Percentiles rank a stretch among this genome's conserved stretches.
These are phyloP conservation scores for Endotricha flammealis DNA, from an alignment of 2,888 invertebrate species.

Conservation along the genomic window DNA sequence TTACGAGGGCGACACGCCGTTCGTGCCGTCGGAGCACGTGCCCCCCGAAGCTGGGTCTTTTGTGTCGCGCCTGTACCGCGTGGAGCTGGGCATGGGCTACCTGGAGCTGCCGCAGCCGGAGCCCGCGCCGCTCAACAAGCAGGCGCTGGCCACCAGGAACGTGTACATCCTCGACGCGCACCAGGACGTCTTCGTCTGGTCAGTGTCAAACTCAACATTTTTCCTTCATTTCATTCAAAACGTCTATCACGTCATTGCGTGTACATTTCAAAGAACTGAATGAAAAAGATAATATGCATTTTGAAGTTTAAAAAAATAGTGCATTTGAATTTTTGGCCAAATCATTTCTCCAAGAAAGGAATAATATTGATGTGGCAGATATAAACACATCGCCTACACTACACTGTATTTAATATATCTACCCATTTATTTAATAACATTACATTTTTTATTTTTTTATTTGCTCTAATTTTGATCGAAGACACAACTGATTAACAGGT, in stretches of 20 bases:
- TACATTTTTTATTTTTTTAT: no score
- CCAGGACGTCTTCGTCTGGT: conserved; percentile 97
- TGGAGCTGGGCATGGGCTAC: conserved; percentile 98
- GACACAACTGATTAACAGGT: conserved; percentile 75
- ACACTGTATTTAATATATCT: no score
- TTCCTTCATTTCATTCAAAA: no score
- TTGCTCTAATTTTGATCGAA: not conserved
- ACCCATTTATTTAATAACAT: no score
- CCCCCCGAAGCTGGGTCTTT: conserved; percentile 80
- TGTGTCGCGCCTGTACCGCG: conserved; percentile 91
- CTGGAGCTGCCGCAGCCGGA: conserved; percentile 97
- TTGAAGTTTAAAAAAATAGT: no score
- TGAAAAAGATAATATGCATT: no score
- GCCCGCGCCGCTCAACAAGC: conserved; percentile 83
- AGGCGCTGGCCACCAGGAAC: conserved; percentile 90
- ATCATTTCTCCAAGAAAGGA: no score
- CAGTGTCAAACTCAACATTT: conserved; percentile 32
- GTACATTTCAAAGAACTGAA: no score
- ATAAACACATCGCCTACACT: no score
- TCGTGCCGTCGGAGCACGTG: conserved; percentile 83
- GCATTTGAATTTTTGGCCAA: no score
- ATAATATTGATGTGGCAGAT: no score
- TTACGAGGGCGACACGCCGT: conserved; percentile 70
- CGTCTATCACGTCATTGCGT: no score
- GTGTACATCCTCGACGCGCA: conserved; percentile 98